Evolutionary conservation across 2,797 vertebrate genomes (phyloP).

Genomic region (Coendou prehensilis): DNA sequence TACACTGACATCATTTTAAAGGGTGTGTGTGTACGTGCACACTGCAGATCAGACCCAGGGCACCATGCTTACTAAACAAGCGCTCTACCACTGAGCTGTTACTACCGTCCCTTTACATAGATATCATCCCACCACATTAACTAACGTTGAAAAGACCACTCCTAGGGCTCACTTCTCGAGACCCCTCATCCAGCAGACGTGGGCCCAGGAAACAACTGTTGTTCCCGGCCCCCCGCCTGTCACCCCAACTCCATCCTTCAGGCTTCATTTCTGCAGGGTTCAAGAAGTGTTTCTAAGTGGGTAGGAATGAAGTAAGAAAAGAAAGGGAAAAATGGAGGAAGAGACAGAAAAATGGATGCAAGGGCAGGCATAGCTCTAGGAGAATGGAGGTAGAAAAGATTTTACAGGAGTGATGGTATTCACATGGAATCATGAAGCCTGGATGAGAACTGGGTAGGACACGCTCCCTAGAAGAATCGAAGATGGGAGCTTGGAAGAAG

Average conservation of each 20-base stretch:
- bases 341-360: background rate
- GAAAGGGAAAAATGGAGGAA: background rate
- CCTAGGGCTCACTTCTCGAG: background rate
- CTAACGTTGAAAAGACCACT: background rate
- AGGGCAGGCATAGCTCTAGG: background rate
- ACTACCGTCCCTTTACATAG: background rate
- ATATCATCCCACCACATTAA: background rate
- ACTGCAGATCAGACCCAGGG: background rate
- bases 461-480: background rate
- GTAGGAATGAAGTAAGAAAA: background rate
- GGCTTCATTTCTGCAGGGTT: slow-evolving; percentile 10
- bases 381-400: background rate
- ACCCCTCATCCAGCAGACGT: background rate
- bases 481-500: background rate
- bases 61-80: background rate
- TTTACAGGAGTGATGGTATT: background rate
- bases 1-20: background rate
- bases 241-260: background rate
- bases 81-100: background rate
- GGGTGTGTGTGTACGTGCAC: fast-evolving
- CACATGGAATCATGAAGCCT: slow-evolving; percentile 16
- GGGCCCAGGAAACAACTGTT: background rate
- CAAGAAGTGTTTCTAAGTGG: background rate
- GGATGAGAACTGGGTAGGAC: background rate
- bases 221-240: background rate